Evolutionary conservation across 1,140 invertebrate genomes (phyloP).

Genomic region (Heliconius melpomene): DNA sequence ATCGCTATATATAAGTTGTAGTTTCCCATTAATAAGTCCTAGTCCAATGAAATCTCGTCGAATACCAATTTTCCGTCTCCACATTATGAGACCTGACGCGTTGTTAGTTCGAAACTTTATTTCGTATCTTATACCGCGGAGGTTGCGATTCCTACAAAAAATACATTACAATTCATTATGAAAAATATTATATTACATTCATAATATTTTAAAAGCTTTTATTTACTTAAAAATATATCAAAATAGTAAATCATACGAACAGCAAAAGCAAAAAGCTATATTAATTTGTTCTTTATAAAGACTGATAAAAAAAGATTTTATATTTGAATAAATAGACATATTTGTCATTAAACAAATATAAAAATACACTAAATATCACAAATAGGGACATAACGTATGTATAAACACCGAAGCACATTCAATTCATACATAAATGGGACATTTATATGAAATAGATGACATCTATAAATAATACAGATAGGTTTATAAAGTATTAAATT

Average conservation of each 20-base stretch:
- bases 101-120: slow-evolving; percentile 86
- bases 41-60: slow-evolving; percentile 78
- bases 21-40: slow-evolving; percentile 70
- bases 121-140: slow-evolving; percentile 87
- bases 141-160: slow-evolving; percentile 81
- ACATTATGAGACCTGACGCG: slow-evolving; percentile 85
- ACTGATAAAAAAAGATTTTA: not conserved
- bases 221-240: not conserved
- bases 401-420: not conserved
- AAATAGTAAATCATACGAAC: not conserved
- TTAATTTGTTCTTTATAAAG: not conserved
- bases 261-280: not conserved
- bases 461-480: not conserved
- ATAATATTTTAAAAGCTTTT: not conserved
- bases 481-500: not conserved
- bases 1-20: slow-evolving; percentile 78
- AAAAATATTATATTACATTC: not conserved
- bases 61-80: slow-evolving; percentile 81
- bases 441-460: not conserved
- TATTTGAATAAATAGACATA: not conserved
- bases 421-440: not conserved
- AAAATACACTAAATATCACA: not conserved
- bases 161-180: not conserved
- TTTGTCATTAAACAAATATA: not conserved
- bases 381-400: not conserved